Base-by-base conservation (phyloP, 2,888 invertebrate species). In the Fragum fragum region DNA sequence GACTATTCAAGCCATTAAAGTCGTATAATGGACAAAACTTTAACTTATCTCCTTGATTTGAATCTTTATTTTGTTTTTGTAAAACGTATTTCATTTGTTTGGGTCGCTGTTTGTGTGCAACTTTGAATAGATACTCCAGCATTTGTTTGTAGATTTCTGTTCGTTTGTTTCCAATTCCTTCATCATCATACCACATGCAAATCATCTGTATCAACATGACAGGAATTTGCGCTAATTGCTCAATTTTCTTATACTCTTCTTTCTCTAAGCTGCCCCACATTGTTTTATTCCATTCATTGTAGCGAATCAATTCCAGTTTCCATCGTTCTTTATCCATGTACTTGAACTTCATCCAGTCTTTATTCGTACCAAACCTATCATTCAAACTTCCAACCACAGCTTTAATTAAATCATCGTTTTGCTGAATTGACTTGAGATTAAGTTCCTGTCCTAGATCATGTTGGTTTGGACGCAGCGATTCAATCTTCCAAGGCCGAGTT, bases 171-270 rank as follows among this genome's bases (percentile, higher is more conserved):
- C 74, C 61, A 11, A 53, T 26, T 9, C n/a, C n/a, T 32, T 42
- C 63, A 1, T n/a, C 74, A n/a, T 32, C 74, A 42, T 53, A 53
- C 74, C 74, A 74, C 52, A 74, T 28, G 36, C 74, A 74, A 28
- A 74, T 23, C n/a, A 74, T 29, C 23, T 66, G 74, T 32, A 47
- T 74, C 16, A 66, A 14, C 6, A 74, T 36, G 1, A 74, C 53
- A 11, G 74, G 74, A n/a, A 66, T 53, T 9, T 29, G 7, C 1
- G 32, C 26, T 29, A 74, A 32, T 9, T 52, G 29, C 1, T 52
- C 11, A 14, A 74, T 21, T 7, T 73, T 32, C 21, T 11, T 21
- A 16, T 66, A 47, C n/a, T 52, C 18, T 21, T 29, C 47, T 5
- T 29, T 28, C 52, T 21, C 14, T 18, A 2, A 14, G n/a, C 47